Conservation (phyloP, 2,888 invertebrate species). For the Trileptium ribeirensis region DNA sequence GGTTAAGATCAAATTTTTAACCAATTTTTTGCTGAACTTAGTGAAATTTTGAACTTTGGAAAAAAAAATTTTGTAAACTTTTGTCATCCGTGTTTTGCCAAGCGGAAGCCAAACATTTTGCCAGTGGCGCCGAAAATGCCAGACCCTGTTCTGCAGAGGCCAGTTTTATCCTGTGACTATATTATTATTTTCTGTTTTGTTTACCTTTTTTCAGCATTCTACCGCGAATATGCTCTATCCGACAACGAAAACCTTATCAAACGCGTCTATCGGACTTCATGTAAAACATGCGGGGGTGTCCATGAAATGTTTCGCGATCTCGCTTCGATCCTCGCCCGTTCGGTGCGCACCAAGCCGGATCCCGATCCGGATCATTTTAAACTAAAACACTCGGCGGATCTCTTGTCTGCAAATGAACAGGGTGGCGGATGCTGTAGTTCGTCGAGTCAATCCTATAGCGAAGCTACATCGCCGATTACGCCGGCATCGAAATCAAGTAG, state of each 20-base stretch:
- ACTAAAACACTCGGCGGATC: neutral
- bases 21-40: no score
- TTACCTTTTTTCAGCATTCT: constrained; percentile 67
- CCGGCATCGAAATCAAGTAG: neutral
- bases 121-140: no score
- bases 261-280: constrained; percentile 79
- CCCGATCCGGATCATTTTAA: constrained; percentile 13
- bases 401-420: neutral
- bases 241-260: constrained; percentile 80
- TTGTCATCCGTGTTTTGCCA: no score
- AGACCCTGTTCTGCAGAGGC: no score
- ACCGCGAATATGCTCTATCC: constrained; percentile 25
- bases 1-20: no score
- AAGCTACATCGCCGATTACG: neutral
- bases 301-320: constrained; percentile 85
- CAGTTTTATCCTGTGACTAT: no score
- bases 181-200: no score
- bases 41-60: no score
- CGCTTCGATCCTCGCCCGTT: constrained; percentile 55
- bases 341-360: constrained; percentile 17
- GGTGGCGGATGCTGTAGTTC: neutral
- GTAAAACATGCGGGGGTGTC: constrained; percentile 75
- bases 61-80: no score
- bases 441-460: neutral
- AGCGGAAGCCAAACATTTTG: no score